These are phyloP conservation scores for Sclerodermus sp. DNA, from an alignment of 2,888 invertebrate species.

Conservation along the genomic window DNA sequence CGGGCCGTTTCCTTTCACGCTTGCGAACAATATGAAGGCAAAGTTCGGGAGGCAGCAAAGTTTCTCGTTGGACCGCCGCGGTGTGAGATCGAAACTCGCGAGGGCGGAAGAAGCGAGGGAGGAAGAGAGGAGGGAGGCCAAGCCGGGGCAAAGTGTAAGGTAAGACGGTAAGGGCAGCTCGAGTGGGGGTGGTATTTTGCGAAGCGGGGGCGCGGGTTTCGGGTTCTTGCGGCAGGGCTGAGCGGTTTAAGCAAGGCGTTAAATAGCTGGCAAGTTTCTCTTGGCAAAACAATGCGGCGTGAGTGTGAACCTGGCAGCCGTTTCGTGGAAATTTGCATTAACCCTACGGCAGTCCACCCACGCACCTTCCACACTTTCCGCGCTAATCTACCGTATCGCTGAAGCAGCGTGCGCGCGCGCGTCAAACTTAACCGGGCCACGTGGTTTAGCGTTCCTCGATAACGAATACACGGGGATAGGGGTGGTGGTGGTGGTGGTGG, in stretches of 20 bases:
- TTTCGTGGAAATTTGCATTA: slow-evolving; percentile 27
- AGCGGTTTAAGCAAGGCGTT: slow-evolving; percentile 49
- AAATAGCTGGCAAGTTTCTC: slow-evolving; percentile 52
- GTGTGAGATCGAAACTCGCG: slow-evolving; percentile 7
- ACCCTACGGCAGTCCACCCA: slow-evolving; percentile 11
- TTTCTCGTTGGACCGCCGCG: slow-evolving; percentile 31
- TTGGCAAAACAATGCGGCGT: slow-evolving; percentile 49
- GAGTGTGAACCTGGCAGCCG: slow-evolving; percentile 43
- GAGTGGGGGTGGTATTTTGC: slow-evolving; percentile 1
- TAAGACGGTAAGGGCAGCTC: too few relatives aligned
- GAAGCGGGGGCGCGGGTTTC: slow-evolving; percentile 27
- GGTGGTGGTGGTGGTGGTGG: too few relatives aligned
- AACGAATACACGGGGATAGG: slow-evolving; percentile 8
- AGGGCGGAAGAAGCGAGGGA: slow-evolving; percentile 8
- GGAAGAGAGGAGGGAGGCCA: slow-evolving; percentile 14
- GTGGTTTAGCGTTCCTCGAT: neutral
- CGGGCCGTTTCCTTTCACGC: slow-evolving; percentile 30
- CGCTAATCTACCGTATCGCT: slow-evolving; percentile 3
- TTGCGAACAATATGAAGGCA: slow-evolving; percentile 33
- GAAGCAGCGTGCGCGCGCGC: too few relatives aligned
- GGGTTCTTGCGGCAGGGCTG: slow-evolving; percentile 38
- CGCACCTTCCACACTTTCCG: slow-evolving; percentile 8
- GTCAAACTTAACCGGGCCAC: too few relatives aligned
- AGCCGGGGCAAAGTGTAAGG: slow-evolving; percentile 6
- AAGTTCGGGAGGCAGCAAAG: slow-evolving; percentile 36